Evolutionary conservation across 2,113 vertebrate genomes (phyloP), one percentile per base, ranked within the genome.

Genomic region (Amphiprion percula): DNA sequence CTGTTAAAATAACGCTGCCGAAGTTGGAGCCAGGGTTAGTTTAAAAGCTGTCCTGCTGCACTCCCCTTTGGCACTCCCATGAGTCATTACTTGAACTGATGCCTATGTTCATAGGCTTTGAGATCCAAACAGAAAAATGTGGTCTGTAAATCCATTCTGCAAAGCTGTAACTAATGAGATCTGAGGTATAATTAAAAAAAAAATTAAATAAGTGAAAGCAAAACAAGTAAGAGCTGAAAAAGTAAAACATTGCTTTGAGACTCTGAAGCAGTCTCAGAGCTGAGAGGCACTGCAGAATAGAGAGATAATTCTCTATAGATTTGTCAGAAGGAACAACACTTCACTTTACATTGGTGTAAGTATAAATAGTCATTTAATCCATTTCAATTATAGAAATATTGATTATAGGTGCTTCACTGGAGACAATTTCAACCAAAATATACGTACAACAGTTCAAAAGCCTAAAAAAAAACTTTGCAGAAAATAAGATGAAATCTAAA

Each of bases 1-100:
- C 56, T 33, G 53, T 52, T 47, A 59, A 30, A 56, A 67, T 63
- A 19, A 41, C 26, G 62, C 52, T 72, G 65, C 74, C 74, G 79
- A 72, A 65, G 47, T 67, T 65, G 16, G 68, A 68, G 56, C 26
- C 62, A 63, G 68, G 61, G 60, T 84, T 53, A 41, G 74, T 76
- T 66, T 26, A 73, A 76, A 85, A 86, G 80, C 39, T 37, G 53
- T 74, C 62, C 49, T 69, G 74, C 71, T 61, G 63, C 44, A 53
- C 46, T 77, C 68, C 64, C 59, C 28, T 66, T 74, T 55, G 33
- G 64, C 30, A 70, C 69, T 58, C 55, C 53, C 62, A 26, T 53
- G 65, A 84, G 61, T 79, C 78, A 77, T 82, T 55, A 60, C 65
- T 52, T 65, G 66, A 41, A 71, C 68, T 75, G 73, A 71, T 79